Conservation (phyloP, 2,888 invertebrate genomes). For the Lymantria dispar region DNA sequence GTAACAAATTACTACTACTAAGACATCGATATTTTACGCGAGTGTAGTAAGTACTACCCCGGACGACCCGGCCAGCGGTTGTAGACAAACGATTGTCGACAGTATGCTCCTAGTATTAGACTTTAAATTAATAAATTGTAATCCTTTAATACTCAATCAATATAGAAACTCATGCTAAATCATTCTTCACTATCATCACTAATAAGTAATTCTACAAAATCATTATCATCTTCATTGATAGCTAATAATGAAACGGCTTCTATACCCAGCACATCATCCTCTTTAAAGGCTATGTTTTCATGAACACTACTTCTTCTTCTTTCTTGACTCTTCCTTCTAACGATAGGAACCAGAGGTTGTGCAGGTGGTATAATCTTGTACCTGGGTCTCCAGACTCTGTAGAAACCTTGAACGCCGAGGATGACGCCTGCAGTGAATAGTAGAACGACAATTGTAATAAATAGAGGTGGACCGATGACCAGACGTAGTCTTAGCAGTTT, state of each 20-base stretch:
- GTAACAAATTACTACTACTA: no score
- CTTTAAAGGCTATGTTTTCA: slow-evolving; percentile 49
- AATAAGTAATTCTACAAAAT: slow-evolving; percentile 45
- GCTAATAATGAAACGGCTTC: slow-evolving; percentile 62
- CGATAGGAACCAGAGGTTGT: slow-evolving; percentile 22
- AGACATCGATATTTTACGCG: no score
- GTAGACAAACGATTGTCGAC: no score
- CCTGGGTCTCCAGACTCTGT: slow-evolving; percentile 55
- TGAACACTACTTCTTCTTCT: slow-evolving; percentile 48
- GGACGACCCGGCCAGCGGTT: no score
- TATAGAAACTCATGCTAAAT: slow-evolving; percentile 11
- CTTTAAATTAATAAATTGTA: no score
- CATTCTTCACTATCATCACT: slow-evolving; percentile 28
- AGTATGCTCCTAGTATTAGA: no score
- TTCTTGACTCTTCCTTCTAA: slow-evolving; percentile 35
- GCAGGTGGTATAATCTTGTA: slow-evolving; percentile 50
- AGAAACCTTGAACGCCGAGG: slow-evolving; percentile 62
- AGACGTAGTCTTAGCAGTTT: slow-evolving; percentile 71
- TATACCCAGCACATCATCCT: slow-evolving; percentile 48
- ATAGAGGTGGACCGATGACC: slow-evolving; percentile 73
- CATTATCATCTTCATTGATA: slow-evolving; percentile 58
- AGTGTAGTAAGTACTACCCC: no score
- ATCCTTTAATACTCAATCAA: neutral
- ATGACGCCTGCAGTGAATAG: slow-evolving; percentile 70
- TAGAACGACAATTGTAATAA: slow-evolving; percentile 68